Base-by-base conservation (phyloP, 2,113 vertebrate genomes). In the Sylvietta virens region DNA sequence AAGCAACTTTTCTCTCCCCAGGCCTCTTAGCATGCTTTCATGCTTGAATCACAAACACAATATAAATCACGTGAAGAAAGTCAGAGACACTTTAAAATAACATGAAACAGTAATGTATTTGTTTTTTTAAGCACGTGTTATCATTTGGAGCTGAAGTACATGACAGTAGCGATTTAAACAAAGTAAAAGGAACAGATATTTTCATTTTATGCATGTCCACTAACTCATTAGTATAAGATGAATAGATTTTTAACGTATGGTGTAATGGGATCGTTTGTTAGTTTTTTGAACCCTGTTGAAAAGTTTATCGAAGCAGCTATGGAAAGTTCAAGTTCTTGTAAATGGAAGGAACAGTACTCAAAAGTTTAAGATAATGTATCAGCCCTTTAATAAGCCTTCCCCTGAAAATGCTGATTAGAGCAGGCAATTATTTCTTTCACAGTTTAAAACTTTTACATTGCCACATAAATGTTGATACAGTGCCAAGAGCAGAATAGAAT, bases 161-260 rank as follows among this genome's bases (percentile, higher is more conserved):
- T 96, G 94, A 93, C 94, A 96, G 94, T 93, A 94, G 93, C 76
- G 0, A 93, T 90, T 93, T 88, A 96, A 96, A 97, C 93, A 90
- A 92, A 5, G 44, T 37, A 86, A 86, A 83, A 91, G 78, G 45
- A 79, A 40, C 58, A 73, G 94, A 94, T 79, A 87, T 69, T 96
- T 95, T 87, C 51, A 92, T 94, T 94, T 92, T 64, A 80, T 70
- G 83, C 47, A 54, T 27, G 81, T 90, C 92, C 47, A 51, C 71
- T 54, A 56, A 53, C 92, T 97, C 92, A 94, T 96, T 96, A 96
- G 74, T 72, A 21, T 15, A 92, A 96, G 96, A 95, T 3, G 27
- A 92, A 96, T 93, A 95, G 92, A 95, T 94, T 95, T 95, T 91
- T 93, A 95, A 87, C 11, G 10, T 15, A 80, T 67, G 66, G 69